These are phyloP conservation scores for Leptogaster cylindrica DNA, from an alignment of 2,888 invertebrate genomes.

Conservation along the genomic window DNA sequence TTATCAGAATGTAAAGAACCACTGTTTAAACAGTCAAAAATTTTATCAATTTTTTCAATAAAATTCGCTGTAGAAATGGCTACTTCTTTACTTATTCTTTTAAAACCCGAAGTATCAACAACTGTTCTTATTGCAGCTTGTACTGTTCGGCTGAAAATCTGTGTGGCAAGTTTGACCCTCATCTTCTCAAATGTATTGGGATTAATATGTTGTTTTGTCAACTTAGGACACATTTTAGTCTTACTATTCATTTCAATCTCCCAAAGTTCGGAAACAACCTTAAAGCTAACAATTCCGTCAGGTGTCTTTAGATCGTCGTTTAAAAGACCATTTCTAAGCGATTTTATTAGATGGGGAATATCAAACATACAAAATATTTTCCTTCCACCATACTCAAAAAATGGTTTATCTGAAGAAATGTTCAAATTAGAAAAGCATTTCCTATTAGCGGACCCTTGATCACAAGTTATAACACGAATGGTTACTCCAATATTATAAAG, in stretches of 20 bases:
- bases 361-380: too few species aligned
- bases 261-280: not conserved
- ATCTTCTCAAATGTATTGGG: too few species aligned
- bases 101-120: too few species aligned
- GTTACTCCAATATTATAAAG: constrained; percentile 6
- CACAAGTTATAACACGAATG: constrained; percentile 5
- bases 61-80: too few species aligned
- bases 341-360: not conserved
- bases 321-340: not conserved
- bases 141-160: too few species aligned
- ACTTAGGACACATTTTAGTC: constrained; percentile 4
- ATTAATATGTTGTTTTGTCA: too few species aligned
- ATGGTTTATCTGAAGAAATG: constrained; percentile 9
- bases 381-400: constrained; percentile 1
- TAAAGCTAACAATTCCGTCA: not conserved
- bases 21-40: too few species aligned
- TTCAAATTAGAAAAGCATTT: constrained; percentile 7
- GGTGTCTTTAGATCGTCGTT: not conserved
- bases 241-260: constrained; percentile 1
- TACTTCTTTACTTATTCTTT: too few species aligned
- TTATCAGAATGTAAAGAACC: too few species aligned
- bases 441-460: constrained; percentile 14
- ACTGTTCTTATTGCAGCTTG: too few species aligned
- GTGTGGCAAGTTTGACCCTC: too few species aligned
- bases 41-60: too few species aligned